Evolutionary conservation across 2,888 invertebrate genomes (phyloP).

Genomic region (Argyresthia goedartella): DNA sequence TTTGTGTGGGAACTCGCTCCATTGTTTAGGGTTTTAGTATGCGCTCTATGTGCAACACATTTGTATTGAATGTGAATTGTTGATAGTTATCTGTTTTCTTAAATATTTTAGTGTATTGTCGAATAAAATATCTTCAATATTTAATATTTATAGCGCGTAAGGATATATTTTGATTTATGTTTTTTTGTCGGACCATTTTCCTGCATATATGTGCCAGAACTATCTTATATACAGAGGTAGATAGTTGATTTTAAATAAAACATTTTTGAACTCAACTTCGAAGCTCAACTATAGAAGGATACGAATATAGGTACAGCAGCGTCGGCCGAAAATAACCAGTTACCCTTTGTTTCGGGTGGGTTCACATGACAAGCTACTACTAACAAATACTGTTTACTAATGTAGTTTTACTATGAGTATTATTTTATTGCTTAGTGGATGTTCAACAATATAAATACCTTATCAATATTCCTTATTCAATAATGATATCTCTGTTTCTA

Average conservation of each 20-base stretch:
- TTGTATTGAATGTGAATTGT: conserved; percentile 45
- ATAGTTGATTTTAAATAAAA: background rate
- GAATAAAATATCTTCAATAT: too few species aligned
- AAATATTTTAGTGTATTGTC: background rate
- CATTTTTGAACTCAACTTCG: background rate
- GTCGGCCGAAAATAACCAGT: conserved; percentile 43
- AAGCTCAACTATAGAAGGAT: background rate
- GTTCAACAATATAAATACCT: too few species aligned
- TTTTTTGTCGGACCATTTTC: too few species aligned
- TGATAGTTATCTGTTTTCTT: conserved; percentile 30
- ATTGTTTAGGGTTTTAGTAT: conserved; percentile 38
- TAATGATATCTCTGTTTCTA: too few species aligned
- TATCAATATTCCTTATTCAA: too few species aligned
- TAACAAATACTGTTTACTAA: too few species aligned
- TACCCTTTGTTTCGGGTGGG: conserved; percentile 21
- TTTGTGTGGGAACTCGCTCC: conserved; percentile 24
- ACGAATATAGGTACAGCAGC: background rate
- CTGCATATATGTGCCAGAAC: too few species aligned
- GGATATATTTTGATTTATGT: too few species aligned
- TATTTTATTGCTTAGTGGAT: too few species aligned
- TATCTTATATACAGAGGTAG: background rate
- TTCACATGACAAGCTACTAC: conserved; percentile 10
- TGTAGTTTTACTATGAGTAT: too few species aligned
- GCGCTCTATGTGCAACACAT: conserved; percentile 24
- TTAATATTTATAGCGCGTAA: too few species aligned